These are phyloP conservation scores for Sebastes iracundus DNA, from an alignment of 2,797 vertebrate genomes.

Conservation along the genomic window DNA sequence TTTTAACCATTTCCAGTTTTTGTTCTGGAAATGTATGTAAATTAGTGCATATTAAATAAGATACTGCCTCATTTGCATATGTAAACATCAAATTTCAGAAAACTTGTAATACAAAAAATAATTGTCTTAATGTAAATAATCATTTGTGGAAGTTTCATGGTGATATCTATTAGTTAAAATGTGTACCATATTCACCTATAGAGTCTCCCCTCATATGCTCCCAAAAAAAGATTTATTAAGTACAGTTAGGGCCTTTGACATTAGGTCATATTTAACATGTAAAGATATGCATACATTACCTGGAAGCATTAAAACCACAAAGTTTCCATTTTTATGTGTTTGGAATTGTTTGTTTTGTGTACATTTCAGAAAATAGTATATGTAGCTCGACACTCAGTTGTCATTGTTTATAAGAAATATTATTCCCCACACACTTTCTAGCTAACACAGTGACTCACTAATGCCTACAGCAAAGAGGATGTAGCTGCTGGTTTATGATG, in stretches of 20 bases:
- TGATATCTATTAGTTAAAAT: too few relatives aligned
- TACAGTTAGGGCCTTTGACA: not conserved
- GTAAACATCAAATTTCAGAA: too few relatives aligned
- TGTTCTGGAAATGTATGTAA: too few relatives aligned
- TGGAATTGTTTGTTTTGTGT: not conserved
- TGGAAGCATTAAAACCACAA: not conserved
- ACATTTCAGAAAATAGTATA: not conserved
- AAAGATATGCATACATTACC: not conserved
- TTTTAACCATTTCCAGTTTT: too few relatives aligned
- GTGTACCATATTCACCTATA: too few relatives aligned
- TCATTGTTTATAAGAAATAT: not conserved
- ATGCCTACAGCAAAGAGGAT: too few relatives aligned
- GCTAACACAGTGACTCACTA: not conserved
- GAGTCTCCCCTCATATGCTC: too few relatives aligned
- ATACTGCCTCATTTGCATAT: too few relatives aligned
- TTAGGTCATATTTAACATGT: not conserved
- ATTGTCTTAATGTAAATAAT: too few relatives aligned
- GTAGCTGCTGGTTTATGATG: not conserved
- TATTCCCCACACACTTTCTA: fast-evolving
- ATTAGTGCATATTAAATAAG: too few relatives aligned
- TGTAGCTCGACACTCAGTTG: not conserved
- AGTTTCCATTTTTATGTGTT: not conserved
- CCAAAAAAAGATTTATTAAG: not conserved
- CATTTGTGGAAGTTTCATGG: too few relatives aligned
- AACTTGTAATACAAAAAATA: too few relatives aligned